These are phyloP conservation scores for Cryptocephalus moraei DNA, from an alignment of 2,888 invertebrate genomes.

Conservation along the genomic window DNA sequence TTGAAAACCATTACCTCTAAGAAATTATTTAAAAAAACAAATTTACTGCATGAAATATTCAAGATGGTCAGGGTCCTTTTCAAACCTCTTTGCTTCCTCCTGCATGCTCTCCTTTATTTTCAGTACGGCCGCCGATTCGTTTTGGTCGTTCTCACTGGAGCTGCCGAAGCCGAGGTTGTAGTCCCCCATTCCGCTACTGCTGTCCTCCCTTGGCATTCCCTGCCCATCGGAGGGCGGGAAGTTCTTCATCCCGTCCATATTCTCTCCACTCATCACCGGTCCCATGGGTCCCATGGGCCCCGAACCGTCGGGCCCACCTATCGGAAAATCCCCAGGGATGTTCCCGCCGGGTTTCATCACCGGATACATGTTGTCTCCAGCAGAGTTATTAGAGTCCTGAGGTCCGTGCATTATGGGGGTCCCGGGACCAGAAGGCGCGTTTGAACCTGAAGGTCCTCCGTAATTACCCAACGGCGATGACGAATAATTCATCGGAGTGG, in stretches of 20 bases:
- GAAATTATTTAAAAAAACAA: not conserved
- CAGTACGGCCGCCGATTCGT: constrained; percentile 97
- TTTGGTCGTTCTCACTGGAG: constrained; percentile 77
- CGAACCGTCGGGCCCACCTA: constrained; percentile 61
- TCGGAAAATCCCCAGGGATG: constrained; percentile 63
- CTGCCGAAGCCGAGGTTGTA: constrained; percentile 84
- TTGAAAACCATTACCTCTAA: no score
- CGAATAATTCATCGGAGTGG: constrained; percentile 89
- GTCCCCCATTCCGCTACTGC: constrained; percentile 88
- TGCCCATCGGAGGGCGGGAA: constrained; percentile 93
- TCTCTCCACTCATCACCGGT: constrained; percentile 83
- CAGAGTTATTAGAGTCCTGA: constrained; percentile 82
- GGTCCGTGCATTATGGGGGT: constrained; percentile 98
- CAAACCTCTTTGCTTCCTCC: constrained; percentile 98
- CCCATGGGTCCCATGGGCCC: constrained; percentile 79
- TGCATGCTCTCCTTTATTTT: constrained; percentile 99
- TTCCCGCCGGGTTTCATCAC: constrained; percentile 89
- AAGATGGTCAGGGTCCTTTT: constrained; percentile 92
- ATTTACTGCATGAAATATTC: constrained; percentile 93
- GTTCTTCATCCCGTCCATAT: constrained; percentile 95
- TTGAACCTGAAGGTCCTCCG: constrained; percentile 86
- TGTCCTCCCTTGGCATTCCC: constrained; percentile 90
- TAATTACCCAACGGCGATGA: constrained; percentile 94
- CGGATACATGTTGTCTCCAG: constrained; percentile 92
- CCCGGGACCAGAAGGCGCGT: constrained; percentile 91